These are phyloP conservation scores for Heteromyza rotundicornis DNA, from an alignment of 2,888 invertebrate genomes.

Conservation along the genomic window DNA sequence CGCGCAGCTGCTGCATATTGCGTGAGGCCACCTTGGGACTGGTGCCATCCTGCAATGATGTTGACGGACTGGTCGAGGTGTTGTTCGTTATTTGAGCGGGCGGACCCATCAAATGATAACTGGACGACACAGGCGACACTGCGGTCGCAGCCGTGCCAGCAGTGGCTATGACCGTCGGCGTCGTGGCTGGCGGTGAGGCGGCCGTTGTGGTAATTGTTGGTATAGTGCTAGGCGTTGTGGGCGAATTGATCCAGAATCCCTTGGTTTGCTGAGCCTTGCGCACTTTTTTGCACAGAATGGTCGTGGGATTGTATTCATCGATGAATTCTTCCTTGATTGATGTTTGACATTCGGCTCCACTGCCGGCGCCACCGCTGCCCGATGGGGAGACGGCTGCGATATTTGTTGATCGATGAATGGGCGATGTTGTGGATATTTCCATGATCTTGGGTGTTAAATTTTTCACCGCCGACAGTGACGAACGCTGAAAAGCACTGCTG, in stretches of 20 bases:
- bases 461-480: slow-evolving; percentile 41
- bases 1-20: slow-evolving; percentile 64
- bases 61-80: slow-evolving; percentile 50
- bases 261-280: slow-evolving; percentile 61
- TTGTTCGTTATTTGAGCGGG: slow-evolving; percentile 51
- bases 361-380: slow-evolving; percentile 27
- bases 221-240: slow-evolving; percentile 40
- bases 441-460: slow-evolving; percentile 56
- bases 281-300: slow-evolving; percentile 62
- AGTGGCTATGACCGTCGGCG: slow-evolving; percentile 16
- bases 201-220: slow-evolving; percentile 52
- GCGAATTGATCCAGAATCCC: slow-evolving; percentile 57
- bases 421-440: slow-evolving; percentile 41
- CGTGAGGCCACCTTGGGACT: slow-evolving; percentile 63
- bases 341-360: not conserved
- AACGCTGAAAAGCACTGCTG: slow-evolving; percentile 35
- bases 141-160: slow-evolving; percentile 29
- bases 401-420: no score
- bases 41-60: slow-evolving; percentile 34
- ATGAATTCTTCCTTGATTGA: slow-evolving; percentile 55
- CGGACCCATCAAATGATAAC: slow-evolving; percentile 62
- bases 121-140: slow-evolving; percentile 51
- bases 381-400: no score
- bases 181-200: slow-evolving; percentile 39
- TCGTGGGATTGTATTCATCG: slow-evolving; percentile 57